A percentile compares a stretch with the other conserved stretches of the same genome.
Conservation (phyloP, 1,140 invertebrate species). For the Tetraneura akinire region DNA sequence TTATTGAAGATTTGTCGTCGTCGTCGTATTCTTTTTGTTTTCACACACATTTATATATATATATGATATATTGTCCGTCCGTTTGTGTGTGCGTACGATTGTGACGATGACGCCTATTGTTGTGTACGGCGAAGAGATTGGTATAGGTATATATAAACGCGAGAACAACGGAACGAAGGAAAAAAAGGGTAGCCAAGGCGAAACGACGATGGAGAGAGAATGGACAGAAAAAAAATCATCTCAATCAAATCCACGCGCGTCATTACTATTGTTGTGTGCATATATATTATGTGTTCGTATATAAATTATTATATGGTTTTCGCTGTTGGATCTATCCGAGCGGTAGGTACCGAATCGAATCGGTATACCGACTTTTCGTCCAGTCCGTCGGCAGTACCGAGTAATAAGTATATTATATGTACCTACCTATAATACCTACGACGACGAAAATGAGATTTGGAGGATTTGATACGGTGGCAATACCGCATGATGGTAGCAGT, state of each 20-base stretch:
- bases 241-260: constrained; percentile 44
- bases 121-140: constrained; percentile 20
- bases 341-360: constrained; percentile 45
- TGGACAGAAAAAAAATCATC: constrained; percentile 31
- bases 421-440: not conserved
- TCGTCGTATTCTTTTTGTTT: constrained; percentile 36
- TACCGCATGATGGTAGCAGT: not conserved
- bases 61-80: not conserved
- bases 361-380: constrained; percentile 17
- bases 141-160: too few species aligned
- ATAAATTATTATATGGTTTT: too few species aligned
- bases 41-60: constrained; percentile 15
- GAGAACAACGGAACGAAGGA: constrained; percentile 24
- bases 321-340: not conserved
- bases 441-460: not conserved
- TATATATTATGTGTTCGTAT: too few species aligned
- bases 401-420: not conserved
- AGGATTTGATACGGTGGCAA: constrained; percentile 12
- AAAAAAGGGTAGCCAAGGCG: constrained; percentile 49
- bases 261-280: constrained; percentile 27
- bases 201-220: constrained; percentile 17
- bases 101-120: constrained; percentile 43
- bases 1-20: constrained; percentile 39
- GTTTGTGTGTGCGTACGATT: constrained; percentile 10
- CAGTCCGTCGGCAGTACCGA: not conserved